These are phyloP conservation scores for Callionymus lyra DNA, from an alignment of 2,113 vertebrate genomes.

Conservation along the genomic window DNA sequence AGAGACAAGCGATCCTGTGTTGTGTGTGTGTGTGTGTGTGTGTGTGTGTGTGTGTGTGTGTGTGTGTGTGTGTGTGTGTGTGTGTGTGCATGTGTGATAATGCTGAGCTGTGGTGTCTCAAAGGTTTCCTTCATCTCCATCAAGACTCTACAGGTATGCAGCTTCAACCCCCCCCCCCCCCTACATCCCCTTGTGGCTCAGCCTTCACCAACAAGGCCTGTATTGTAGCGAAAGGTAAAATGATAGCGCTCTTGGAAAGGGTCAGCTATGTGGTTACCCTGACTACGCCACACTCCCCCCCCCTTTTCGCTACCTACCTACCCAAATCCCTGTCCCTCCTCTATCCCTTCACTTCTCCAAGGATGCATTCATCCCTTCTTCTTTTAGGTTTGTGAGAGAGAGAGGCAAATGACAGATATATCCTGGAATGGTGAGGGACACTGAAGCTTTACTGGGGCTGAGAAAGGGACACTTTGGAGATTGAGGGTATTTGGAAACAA, in stretches of 20 bases:
- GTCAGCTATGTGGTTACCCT: slow-evolving; percentile 58
- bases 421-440: no score
- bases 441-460: no score
- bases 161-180: slow-evolving; percentile 11
- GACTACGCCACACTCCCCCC: slow-evolving; percentile 36
- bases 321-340: slow-evolving; percentile 1
- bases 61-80: slow-evolving; percentile 7
- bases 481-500: background rate
- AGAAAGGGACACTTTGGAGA: slow-evolving; percentile 8
- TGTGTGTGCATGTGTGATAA: slow-evolving; percentile 20
- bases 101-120: slow-evolving; percentile 14
- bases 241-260: slow-evolving; percentile 53
- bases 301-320: slow-evolving; percentile 11
- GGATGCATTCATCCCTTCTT: slow-evolving; percentile 38
- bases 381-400: slow-evolving; percentile 21
- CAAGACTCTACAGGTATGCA: slow-evolving; percentile 56
- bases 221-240: slow-evolving; percentile 60
- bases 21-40: slow-evolving; percentile 4
- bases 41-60: slow-evolving; percentile 9
- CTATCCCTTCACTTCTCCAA: slow-evolving; percentile 31
- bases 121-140: slow-evolving; percentile 60
- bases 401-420: slow-evolving; percentile 12
- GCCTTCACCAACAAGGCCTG: slow-evolving; percentile 52
- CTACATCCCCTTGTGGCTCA: slow-evolving; percentile 2
- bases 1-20: background rate